phyloP scores from a whole-genome alignment of 53 echinoderm and acorn worm genomes.

The Holothuria leucospilota region DNA sequence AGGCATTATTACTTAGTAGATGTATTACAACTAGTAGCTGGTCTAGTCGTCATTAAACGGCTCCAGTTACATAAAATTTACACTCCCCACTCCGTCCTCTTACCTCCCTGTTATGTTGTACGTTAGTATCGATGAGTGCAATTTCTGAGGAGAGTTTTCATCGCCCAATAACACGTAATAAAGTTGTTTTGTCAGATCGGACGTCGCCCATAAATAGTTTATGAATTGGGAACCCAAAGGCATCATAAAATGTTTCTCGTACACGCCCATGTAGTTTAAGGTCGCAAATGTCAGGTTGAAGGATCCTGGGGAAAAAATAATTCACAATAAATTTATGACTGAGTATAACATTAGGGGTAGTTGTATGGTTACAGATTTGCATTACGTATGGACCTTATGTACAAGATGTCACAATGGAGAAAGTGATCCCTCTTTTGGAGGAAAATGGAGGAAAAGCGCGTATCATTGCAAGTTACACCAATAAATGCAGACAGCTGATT shows the following conservation, averaged over 20 bases:
- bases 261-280: conserved; percentile 78
- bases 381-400: too few species aligned
- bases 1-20: too few species aligned
- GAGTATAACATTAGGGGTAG: too few species aligned
- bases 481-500: too few species aligned
- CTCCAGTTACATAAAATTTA: too few species aligned
- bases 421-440: too few species aligned
- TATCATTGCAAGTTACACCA: too few species aligned
- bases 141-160: conserved; percentile 55
- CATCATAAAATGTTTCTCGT: conserved; percentile 19
- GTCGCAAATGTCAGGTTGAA: conserved; percentile 73
- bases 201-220: conserved; percentile 79
- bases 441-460: too few species aligned
- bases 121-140: conserved; percentile 60
- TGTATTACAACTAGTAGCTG: too few species aligned
- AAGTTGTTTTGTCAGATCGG: conserved; percentile 72
- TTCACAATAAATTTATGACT: neutral
- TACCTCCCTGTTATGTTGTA: conserved; percentile 74
- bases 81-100: neutral
- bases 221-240: conserved; percentile 5
- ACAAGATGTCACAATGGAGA: too few species aligned
- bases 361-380: too few species aligned
- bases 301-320: conserved; percentile 54
- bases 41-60: too few species aligned
- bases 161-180: conserved; percentile 81